Percentiles rank a stretch among this genome's conserved stretches.
phyloP scores from a whole-genome alignment of 1,140 invertebrate species.

The Anthonomus grandis region DNA sequence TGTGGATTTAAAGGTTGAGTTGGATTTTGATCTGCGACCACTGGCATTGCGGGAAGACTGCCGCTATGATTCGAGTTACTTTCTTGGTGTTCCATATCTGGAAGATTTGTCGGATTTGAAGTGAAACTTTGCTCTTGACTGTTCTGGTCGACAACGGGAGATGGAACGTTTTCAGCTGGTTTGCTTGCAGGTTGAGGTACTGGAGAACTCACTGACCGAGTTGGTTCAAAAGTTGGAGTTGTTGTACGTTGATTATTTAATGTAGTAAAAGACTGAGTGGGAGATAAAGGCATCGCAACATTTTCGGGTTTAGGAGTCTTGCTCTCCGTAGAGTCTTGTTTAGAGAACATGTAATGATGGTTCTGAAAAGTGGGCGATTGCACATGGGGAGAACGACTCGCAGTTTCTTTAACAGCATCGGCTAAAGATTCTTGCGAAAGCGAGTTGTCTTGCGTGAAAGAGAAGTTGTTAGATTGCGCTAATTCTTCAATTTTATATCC shows the following conservation, averaged over 20 bases:
- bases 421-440: slow-evolving; percentile 38
- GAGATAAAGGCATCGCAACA: slow-evolving; percentile 25
- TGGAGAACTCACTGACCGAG: not conserved
- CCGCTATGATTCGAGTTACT: not conserved
- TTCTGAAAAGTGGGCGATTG: slow-evolving; percentile 29
- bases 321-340: slow-evolving; percentile 1
- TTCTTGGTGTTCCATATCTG: not conserved
- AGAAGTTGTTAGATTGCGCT: slow-evolving; percentile 39
- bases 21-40: not conserved
- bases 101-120: not conserved
- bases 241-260: too few relatives aligned
- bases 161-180: too few relatives aligned
- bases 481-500: slow-evolving; percentile 48
- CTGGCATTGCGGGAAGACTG: not conserved
- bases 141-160: not conserved
- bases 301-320: slow-evolving; percentile 11
- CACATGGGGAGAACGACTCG: slow-evolving; percentile 22
- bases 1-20: too few relatives aligned
- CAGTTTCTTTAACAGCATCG: slow-evolving; percentile 35
- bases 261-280: slow-evolving; percentile 30
- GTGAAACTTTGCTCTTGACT: not conserved
- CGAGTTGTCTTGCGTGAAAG: slow-evolving; percentile 42
- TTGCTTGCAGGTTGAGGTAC: not conserved
- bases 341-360: slow-evolving; percentile 14
- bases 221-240: not conserved